A percentile compares a stretch with the other conserved stretches of the same genome.
phyloP scores from a whole-genome alignment of 2,113 vertebrate genomes.

The Ahaetulla prasina region DNA sequence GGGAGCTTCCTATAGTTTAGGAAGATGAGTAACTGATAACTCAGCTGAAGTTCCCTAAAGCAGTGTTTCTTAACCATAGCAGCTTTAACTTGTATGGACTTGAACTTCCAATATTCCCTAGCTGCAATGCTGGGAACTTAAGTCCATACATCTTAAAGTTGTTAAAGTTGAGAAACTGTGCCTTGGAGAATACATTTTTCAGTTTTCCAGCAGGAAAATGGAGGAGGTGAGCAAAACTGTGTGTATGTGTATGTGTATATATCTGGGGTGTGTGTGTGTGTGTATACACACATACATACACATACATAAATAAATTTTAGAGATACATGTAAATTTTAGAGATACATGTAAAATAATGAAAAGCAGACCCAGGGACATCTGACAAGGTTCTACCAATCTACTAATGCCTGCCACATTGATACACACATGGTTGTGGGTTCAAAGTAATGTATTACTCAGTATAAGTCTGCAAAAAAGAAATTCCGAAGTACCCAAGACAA shows the following conservation, averaged over 20 bases:
- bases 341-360: background rate
- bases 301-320: background rate
- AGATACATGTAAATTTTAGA: background rate
- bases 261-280: too few relatives aligned
- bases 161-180: background rate
- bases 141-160: background rate
- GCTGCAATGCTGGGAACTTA: background rate
- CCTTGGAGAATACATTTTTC: background rate
- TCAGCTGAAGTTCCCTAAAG: background rate
- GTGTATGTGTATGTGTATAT: too few relatives aligned
- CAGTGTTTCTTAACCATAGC: too few relatives aligned
- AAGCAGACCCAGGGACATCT: background rate
- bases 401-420: background rate
- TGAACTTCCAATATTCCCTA: background rate
- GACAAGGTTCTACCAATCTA: background rate
- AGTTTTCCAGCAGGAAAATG: background rate
- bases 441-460: background rate
- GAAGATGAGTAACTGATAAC: background rate
- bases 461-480: background rate
- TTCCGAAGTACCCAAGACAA: background rate
- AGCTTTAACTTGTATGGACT: background rate
- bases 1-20: background rate
- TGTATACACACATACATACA: too few relatives aligned
- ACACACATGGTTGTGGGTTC: background rate
- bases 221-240: background rate